Evolutionary conservation across 2,797 vertebrate genomes (phyloP).

Genomic region (Gadopsis bispinosus): DNA sequence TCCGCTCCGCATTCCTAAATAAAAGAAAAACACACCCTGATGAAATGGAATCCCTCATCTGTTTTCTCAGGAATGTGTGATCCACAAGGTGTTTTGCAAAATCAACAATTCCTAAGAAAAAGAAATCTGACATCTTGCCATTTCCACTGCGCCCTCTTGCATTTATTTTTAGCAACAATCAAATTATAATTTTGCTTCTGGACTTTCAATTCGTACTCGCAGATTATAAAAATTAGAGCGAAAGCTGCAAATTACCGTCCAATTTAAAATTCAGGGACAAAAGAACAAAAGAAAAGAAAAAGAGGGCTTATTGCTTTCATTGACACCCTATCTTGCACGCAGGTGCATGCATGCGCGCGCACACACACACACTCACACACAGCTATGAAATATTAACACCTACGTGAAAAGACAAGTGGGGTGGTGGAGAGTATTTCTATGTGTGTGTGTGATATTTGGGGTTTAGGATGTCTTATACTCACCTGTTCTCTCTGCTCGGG

Average conservation of each 20-base stretch:
- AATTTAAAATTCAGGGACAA: slow-evolving; percentile 44
- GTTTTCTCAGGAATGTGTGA: slow-evolving; percentile 63
- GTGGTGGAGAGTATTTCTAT: slow-evolving; percentile 33
- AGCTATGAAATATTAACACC: slow-evolving; percentile 77
- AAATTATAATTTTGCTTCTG: slow-evolving; percentile 27
- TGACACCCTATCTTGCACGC: slow-evolving; percentile 32
- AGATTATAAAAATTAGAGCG: slow-evolving; percentile 6
- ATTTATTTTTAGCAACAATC: slow-evolving; percentile 45
- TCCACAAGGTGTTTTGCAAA: slow-evolving; percentile 66
- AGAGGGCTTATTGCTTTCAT: slow-evolving; percentile 48
- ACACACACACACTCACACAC: slow-evolving; percentile 17
- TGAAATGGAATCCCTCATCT: slow-evolving; percentile 63
- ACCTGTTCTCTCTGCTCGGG: slow-evolving; percentile 71
- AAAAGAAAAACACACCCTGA: slow-evolving; percentile 62
- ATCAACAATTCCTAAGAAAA: slow-evolving; percentile 54
- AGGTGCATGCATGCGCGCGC: slow-evolving; percentile 9
- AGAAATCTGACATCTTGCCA: slow-evolving; percentile 34
- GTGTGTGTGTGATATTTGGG: slow-evolving; percentile 25
- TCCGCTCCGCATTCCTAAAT: slow-evolving; percentile 56
- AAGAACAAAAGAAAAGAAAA: slow-evolving; percentile 46
- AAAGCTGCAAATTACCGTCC: slow-evolving; percentile 29
- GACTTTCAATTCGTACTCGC: slow-evolving; percentile 20
- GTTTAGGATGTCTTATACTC: slow-evolving; percentile 66
- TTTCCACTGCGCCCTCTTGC: slow-evolving; percentile 11
- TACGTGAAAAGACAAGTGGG: slow-evolving; percentile 53